These are phyloP conservation scores for Ardeotis arabs DNA, from an alignment of 2,113 vertebrate species.

Conservation along the genomic window DNA sequence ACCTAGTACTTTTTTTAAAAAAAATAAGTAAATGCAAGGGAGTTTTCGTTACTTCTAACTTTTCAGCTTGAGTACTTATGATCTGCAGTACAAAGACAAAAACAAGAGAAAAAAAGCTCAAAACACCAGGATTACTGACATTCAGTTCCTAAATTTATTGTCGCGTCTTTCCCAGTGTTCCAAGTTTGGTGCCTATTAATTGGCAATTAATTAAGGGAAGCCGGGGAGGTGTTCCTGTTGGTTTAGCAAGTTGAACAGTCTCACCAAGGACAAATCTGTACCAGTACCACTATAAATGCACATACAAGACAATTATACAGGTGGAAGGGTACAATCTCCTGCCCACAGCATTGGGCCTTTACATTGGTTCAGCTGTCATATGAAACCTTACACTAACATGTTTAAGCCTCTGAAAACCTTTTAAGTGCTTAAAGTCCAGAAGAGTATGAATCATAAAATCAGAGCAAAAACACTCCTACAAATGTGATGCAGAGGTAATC, in stretches of 20 bases:
- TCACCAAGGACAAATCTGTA: neutral
- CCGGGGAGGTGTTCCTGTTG: fast-evolving
- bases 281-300: neutral
- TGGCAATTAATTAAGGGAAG: neutral
- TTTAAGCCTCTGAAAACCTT: neutral
- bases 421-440: neutral
- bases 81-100: neutral
- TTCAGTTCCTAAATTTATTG: neutral
- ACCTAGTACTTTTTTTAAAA: no score
- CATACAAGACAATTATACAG: neutral
- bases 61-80: neutral
- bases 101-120: neutral
- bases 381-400: neutral
- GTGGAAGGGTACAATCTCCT: neutral
- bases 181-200: neutral
- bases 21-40: no score
- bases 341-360: neutral
- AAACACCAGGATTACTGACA: neutral
- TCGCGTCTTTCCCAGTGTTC: neutral
- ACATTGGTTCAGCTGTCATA: neutral
- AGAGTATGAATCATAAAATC: neutral
- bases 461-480: neutral
- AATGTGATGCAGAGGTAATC: neutral
- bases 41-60: neutral
- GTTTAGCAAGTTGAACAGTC: neutral